Base-by-base conservation (phyloP, 2,113 vertebrate genomes). In the Engraulis encrasicolus region DNA sequence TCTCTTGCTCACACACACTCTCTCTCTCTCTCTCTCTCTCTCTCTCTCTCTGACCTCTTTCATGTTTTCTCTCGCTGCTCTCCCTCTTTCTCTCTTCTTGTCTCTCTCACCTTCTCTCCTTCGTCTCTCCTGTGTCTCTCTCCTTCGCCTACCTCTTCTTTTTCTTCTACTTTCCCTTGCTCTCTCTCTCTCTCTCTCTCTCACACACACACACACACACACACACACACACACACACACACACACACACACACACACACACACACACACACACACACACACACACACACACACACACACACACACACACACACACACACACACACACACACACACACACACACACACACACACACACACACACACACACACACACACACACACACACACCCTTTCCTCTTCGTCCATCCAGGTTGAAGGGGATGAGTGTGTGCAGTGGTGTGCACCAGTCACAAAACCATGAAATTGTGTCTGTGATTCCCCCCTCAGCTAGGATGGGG, bases 391-490 rank as follows among this genome's bases (percentile, higher is more conserved):
- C n/a, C n/a, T n/a, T n/a, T n/a, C n/a, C n/a, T n/a, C 38, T 82
- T 50, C 78, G 79, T 83, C 83, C 58, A 97, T 97, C 97, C 85
- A 54, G 58, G 82, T 80, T 78, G 49, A 52, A 79, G 85, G 80
- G 84, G 78, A 74, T 82, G 81, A 79, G 61, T 61, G 61, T 58
- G 87, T 87, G 84, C 89, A 89, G 85, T 89, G 86, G 77, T 87
- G 88, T 90, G 89, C 88, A 89, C 88, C 36, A 78, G 79, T 86
- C 86, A 90, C 89, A 91, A 88, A n/a, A 91, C 86, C 90, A 88
- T 91, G 90, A 91, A 91, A 91, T 91, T 91, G 90, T 88, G 88
- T 90, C 88, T 89, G 81, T 89, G 88, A 89, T 83, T 84, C 82
- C 78, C n/a, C 58, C 84, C 85, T 87, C 88, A 84, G 82, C 84